A percentile compares a stretch with the other conserved stretches of the same genome.
These are phyloP conservation scores for Willisornis vidua DNA, from an alignment of 2,113 vertebrate genomes.

Conservation along the genomic window DNA sequence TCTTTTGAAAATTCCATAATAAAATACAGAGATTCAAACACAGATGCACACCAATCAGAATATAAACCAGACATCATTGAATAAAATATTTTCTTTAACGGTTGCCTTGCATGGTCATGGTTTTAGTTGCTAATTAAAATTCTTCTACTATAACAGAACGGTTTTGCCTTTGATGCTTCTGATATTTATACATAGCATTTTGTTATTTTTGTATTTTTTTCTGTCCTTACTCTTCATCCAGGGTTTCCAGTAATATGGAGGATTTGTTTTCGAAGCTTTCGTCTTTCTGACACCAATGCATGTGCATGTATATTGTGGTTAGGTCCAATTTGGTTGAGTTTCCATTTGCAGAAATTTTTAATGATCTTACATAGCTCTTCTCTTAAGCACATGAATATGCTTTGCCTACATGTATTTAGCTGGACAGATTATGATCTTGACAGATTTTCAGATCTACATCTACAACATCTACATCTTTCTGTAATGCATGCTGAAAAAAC, in stretches of 20 bases:
- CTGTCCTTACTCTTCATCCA: background rate
- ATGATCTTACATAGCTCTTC: background rate
- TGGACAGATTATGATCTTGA: background rate
- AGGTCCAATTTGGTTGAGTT: background rate
- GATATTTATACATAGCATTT: background rate
- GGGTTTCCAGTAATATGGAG: background rate
- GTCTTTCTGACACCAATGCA: background rate
- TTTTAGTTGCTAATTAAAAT: background rate
- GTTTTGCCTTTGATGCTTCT: background rate
- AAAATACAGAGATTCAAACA: background rate
- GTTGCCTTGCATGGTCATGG: background rate
- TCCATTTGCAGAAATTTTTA: background rate
- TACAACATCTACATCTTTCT: background rate
- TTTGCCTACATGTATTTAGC: background rate
- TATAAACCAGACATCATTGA: background rate
- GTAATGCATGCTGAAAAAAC: background rate
- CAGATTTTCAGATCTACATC: background rate
- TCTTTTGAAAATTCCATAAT: background rate
- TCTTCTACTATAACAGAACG: background rate
- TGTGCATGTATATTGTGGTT: background rate
- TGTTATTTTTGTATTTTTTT: background rate
- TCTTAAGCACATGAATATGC: background rate
- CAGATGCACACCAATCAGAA: background rate
- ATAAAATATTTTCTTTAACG: background rate
- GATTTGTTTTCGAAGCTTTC: background rate